Evolutionary conservation across 2,797 vertebrate genomes (phyloP).

Genomic region (Dromococcyx pavoninus): DNA sequence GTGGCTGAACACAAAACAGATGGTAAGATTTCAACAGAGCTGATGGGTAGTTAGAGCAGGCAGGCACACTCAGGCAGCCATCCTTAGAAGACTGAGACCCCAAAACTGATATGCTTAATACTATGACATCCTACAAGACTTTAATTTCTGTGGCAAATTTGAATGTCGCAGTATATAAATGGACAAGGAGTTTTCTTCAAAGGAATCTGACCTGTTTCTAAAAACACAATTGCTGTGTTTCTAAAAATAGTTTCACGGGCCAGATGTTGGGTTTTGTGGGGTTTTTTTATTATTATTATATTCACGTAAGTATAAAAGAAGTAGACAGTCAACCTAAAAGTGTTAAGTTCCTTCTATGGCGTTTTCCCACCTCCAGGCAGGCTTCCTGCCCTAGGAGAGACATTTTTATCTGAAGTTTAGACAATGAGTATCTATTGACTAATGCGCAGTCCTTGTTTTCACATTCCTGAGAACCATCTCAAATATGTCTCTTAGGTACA

Average conservation of each 20-base stretch:
- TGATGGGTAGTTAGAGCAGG: background rate
- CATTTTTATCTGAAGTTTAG: background rate
- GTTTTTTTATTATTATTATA: background rate
- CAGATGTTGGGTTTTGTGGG: background rate
- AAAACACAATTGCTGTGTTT: background rate
- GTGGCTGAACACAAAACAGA: slow-evolving; percentile 45
- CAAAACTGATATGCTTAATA: background rate
- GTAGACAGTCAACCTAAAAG: background rate
- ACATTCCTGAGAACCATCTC: background rate
- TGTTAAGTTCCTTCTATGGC: background rate
- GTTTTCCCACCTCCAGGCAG: background rate
- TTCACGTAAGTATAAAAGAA: background rate
- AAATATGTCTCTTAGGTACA: background rate
- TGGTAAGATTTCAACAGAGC: slow-evolving; percentile 46
- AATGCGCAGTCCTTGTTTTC: background rate
- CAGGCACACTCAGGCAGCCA: background rate
- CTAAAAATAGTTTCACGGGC: background rate
- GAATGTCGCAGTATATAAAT: background rate
- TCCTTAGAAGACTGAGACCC: background rate
- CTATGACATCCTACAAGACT: background rate
- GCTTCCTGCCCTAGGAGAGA: background rate
- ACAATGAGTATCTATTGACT: background rate
- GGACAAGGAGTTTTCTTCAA: background rate
- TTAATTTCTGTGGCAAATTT: background rate
- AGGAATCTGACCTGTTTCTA: background rate